Conservation (phyloP, 2,888 invertebrate species). For the Dromius quadrimaculatus region DNA sequence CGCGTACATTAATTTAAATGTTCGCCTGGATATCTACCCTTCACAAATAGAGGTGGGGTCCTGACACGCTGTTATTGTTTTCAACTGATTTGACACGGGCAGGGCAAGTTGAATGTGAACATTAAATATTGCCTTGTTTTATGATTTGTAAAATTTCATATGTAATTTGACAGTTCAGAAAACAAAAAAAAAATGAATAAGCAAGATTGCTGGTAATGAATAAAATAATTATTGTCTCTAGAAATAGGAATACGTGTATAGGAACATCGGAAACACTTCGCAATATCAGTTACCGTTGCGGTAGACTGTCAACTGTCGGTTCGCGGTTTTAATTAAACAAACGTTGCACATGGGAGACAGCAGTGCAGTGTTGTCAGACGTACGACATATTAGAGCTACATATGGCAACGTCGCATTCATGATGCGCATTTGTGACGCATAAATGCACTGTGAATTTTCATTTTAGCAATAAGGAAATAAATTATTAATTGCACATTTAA, state of each 20-base stretch:
- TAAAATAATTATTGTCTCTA: too few species aligned
- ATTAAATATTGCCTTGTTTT: too few species aligned
- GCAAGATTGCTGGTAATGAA: too few species aligned
- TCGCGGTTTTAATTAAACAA: constrained; percentile 47
- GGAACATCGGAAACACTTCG: too few species aligned
- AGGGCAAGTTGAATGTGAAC: too few species aligned
- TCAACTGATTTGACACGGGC: not conserved
- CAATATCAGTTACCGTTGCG: constrained; percentile 12
- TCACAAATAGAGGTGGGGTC: too few species aligned
- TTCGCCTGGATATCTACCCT: too few species aligned
- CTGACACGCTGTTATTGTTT: not conserved
- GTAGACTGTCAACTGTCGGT: constrained; percentile 40
- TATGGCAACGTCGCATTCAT: constrained; percentile 15
- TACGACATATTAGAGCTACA: not conserved
- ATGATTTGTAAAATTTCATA: too few species aligned
- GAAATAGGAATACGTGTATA: too few species aligned
- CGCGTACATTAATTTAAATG: constrained; percentile 34
- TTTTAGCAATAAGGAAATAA: constrained; percentile 17
- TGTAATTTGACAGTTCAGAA: too few species aligned
- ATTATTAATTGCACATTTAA: too few species aligned
- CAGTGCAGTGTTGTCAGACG: constrained; percentile 19
- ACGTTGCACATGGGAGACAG: constrained; percentile 14
- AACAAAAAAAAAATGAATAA: too few species aligned
- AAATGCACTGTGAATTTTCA: not conserved
- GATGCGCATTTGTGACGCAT: not conserved